These are phyloP conservation scores for Gila orcuttii DNA, from an alignment of 2,113 vertebrate species.

Conservation along the genomic window DNA sequence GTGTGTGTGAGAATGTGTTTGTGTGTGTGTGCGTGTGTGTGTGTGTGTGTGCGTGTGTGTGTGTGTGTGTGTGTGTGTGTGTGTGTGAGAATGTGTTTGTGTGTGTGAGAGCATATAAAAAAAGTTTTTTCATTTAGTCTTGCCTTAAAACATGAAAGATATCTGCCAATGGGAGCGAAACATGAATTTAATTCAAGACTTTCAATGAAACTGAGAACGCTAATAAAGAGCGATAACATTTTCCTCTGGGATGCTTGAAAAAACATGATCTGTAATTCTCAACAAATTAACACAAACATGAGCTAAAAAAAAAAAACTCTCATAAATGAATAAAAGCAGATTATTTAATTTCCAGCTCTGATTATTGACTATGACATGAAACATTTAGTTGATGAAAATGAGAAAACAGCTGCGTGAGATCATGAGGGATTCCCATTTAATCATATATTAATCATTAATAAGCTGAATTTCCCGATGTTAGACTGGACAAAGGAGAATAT, in stretches of 20 bases:
- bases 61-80: background rate
- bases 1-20: conserved; percentile 19
- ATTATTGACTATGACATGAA: conserved; percentile 20
- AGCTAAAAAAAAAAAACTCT: background rate
- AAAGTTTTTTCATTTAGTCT: no score
- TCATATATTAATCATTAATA: conserved; percentile 52
- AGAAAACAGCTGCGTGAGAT: background rate
- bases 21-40: conserved; percentile 35
- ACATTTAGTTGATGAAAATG: conserved; percentile 32
- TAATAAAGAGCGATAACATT: background rate
- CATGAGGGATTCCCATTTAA: conserved; percentile 7
- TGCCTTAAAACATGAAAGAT: no score
- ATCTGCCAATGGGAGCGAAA: no score
- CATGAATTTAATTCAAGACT: no score
- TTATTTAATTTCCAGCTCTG: background rate
- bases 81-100: no score
- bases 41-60: conserved; percentile 24
- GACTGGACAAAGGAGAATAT: conserved; percentile 47
- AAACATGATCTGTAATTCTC: background rate
- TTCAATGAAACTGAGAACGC: no score
- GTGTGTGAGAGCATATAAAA: no score
- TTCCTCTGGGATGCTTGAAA: background rate
- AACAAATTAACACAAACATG: background rate
- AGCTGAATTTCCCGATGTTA: conserved; percentile 5
- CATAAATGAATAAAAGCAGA: no score